Base-by-base conservation (phyloP, 2,888 invertebrate species). In the Bugulina stolonifera region DNA sequence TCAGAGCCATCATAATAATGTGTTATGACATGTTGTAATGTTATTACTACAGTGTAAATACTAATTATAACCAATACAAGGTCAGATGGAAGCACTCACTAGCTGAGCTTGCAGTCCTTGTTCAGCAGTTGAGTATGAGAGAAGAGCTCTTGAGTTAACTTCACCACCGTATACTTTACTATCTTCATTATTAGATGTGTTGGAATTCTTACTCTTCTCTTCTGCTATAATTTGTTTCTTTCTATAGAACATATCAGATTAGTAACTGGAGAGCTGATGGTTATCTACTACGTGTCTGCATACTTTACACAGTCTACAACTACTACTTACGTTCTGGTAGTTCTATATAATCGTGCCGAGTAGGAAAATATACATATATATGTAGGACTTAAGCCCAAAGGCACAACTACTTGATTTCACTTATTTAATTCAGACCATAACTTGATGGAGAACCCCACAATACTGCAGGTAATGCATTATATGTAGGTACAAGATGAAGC, bases 221-320 rank as follows among this genome's bases (percentile, higher is more conserved):
- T 81, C 82, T 35, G 74, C 75, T 34, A 80, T 69, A 35, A 79
- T 57, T 74, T 81, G 81, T 69, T 81, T 81, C 75, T 80, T 79
- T 72, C 80, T 81, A 75, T 32, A 76, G 75, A 55, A 57, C 43
- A 43, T n/a, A n/a, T n/a, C n/a, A n/a, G n/a, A n/a, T n/a, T n/a
- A n/a, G n/a, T n/a, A n/a, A n/a, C n/a, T n/a, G n/a, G n/a, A n/a
- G n/a, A n/a, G n/a, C n/a, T n/a, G n/a, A n/a, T n/a, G n/a, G n/a
- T n/a, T n/a, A n/a, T n/a, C n/a, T n/a, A n/a, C n/a, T n/a, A n/a
- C n/a, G n/a, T n/a, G n/a, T n/a, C n/a, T n/a, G n/a, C n/a, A n/a
- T n/a, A n/a, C n/a, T n/a, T n/a, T n/a, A n/a, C n/a, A n/a, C n/a
- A n/a, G n/a, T n/a, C n/a, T n/a, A n/a, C n/a, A n/a, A n/a, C n/a